Evolutionary conservation across 2,113 vertebrate genomes (phyloP).

Genomic region (Syrrhaptes paradoxus): DNA sequence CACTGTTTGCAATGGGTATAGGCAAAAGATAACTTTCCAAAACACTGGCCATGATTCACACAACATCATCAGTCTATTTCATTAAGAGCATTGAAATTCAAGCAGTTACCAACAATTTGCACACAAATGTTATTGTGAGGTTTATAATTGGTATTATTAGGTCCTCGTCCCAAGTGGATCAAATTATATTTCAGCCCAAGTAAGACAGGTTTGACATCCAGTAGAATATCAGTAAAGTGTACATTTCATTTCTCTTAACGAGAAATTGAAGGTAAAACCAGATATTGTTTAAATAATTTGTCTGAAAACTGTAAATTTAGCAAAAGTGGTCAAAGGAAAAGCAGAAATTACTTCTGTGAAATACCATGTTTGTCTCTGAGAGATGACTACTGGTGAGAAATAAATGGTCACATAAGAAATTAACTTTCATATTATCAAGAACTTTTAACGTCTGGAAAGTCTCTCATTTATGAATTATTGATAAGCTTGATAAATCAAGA

Average conservation of each 20-base stretch:
- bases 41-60: not conserved
- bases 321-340: not conserved
- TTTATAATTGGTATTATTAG: not conserved
- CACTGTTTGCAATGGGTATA: not conserved
- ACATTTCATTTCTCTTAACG: not conserved
- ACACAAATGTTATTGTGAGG: not conserved
- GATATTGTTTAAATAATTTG: not conserved
- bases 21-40: not conserved
- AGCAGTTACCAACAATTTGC: not conserved
- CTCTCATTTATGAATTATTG: constrained; percentile 28
- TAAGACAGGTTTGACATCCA: not conserved
- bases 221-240: not conserved
- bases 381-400: not conserved
- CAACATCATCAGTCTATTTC: not conserved
- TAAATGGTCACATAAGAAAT: not conserved
- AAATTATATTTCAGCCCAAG: not conserved
- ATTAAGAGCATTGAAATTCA: not conserved
- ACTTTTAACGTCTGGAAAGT: not conserved
- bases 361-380: not conserved
- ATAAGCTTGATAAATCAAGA: constrained; percentile 14
- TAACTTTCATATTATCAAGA: not conserved
- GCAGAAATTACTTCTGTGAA: not conserved
- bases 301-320: not conserved
- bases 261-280: not conserved
- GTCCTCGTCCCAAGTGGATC: not conserved